These are phyloP conservation scores for Scaeva pyrastri DNA, from an alignment of 2,888 invertebrate species.

Conservation along the genomic window DNA sequence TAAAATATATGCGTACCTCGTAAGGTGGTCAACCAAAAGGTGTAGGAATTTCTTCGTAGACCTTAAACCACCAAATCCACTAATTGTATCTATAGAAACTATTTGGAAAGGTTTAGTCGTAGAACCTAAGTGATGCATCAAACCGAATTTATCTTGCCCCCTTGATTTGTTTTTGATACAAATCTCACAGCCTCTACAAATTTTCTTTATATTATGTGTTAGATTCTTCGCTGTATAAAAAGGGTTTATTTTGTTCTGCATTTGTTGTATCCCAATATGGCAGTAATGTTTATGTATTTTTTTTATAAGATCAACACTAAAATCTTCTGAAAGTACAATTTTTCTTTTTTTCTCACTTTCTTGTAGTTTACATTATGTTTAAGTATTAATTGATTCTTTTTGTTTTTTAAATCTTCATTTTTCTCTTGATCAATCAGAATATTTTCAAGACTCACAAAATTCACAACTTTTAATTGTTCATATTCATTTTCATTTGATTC, in stretches of 20 bases:
- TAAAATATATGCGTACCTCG: not conserved
- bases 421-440: not conserved
- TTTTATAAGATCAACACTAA: slow-evolving; percentile 4
- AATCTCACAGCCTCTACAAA: not conserved
- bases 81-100: not conserved
- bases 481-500: not conserved
- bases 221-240: slow-evolving; percentile 1
- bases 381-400: not conserved
- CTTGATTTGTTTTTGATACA: not conserved
- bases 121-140: not conserved
- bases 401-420: not conserved
- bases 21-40: not conserved
- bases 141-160: slow-evolving; percentile 3
- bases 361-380: slow-evolving; percentile 2
- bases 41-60: not conserved
- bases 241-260: not conserved
- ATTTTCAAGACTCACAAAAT: not conserved
- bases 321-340: not conserved
- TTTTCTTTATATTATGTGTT: not conserved
- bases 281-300: not conserved
- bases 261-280: slow-evolving; percentile 3
- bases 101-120: not conserved
- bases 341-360: not conserved
- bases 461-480: not conserved
- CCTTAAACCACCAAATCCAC: not conserved